These are phyloP conservation scores for Tichodroma muraria DNA, from an alignment of 2,113 vertebrate genomes.

Conservation along the genomic window DNA sequence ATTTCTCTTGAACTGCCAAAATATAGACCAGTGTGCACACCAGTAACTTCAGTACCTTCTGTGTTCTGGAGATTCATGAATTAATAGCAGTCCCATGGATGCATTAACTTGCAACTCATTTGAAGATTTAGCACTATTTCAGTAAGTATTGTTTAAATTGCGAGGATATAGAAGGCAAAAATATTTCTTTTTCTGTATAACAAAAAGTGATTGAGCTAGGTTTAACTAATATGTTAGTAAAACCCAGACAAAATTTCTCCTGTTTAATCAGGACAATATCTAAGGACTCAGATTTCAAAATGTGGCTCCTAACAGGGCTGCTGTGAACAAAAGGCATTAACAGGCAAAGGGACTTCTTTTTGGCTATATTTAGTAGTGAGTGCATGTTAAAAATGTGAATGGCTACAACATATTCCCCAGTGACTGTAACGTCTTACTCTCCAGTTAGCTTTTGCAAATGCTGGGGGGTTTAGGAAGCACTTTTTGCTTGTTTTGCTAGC, in stretches of 20 bases:
- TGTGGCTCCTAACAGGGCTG: background rate
- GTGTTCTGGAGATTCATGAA: background rate
- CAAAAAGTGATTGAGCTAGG: background rate
- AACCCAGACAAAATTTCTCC: background rate
- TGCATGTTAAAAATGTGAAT: background rate
- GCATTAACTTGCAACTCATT: background rate
- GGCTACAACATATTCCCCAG: background rate
- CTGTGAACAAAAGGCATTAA: background rate
- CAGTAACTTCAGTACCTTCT: background rate
- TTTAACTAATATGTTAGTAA: background rate
- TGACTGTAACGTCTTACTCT: background rate
- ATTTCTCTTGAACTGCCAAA: background rate
- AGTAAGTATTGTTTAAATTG: background rate
- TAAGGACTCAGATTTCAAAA: background rate
- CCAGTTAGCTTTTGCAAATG: background rate
- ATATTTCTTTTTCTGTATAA: background rate
- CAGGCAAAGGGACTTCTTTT: background rate
- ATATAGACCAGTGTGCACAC: background rate
- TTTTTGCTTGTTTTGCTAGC: background rate
- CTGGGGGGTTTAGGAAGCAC: background rate
- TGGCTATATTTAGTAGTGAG: background rate
- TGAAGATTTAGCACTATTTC: background rate
- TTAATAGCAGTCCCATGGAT: background rate
- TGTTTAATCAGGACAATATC: background rate
- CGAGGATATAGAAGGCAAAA: background rate